Evolutionary conservation across 2,797 vertebrate species (phyloP).

Genomic region (Podarcis lilfordi): DNA sequence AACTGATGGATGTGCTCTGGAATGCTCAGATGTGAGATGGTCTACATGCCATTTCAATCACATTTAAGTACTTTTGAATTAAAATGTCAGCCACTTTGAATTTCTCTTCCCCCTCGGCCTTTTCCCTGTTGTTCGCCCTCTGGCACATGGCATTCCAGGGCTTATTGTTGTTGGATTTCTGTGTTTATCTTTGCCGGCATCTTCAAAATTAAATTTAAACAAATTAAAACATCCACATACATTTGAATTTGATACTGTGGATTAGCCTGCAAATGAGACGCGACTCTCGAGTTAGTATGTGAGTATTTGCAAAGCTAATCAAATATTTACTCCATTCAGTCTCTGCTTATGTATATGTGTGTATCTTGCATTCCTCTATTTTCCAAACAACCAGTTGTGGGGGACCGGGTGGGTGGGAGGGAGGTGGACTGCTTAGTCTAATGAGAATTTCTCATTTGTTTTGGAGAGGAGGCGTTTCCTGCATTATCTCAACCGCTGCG

Average conservation of each 20-base stretch:
- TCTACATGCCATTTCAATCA: background rate
- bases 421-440: background rate
- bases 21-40: background rate
- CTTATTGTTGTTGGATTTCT: background rate
- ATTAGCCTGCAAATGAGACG: conserved; percentile 22
- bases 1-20: background rate
- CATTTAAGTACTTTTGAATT: too few species aligned
- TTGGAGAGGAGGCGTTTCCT: too few species aligned
- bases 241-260: conserved; percentile 13
- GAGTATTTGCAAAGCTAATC: conserved; percentile 12
- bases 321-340: conserved; percentile 27
- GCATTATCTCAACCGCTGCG: background rate
- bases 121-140: too few species aligned
- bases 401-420: background rate
- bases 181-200: background rate
- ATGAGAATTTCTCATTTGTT: background rate
- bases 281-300: background rate
- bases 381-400: background rate
- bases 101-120: too few species aligned
- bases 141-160: background rate
- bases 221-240: conserved; percentile 18
- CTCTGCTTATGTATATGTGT: background rate
- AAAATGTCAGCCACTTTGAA: too few species aligned
- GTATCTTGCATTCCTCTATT: background rate
- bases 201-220: conserved; percentile 21